Conservation (phyloP, 2,888 invertebrate genomes). For the Alcis repandata region DNA sequence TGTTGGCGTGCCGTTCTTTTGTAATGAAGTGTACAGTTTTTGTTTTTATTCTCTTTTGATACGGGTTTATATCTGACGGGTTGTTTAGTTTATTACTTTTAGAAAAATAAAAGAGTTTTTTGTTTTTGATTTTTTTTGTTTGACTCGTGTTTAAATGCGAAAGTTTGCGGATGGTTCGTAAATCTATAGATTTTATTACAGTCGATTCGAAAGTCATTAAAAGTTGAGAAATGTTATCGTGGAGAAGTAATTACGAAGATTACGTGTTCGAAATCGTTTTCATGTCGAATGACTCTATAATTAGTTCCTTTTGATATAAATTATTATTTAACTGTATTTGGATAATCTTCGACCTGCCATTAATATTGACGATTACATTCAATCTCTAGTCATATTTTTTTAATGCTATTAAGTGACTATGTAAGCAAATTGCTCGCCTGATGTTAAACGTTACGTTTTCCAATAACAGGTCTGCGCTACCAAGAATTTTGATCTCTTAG, state of each 20-base stretch:
- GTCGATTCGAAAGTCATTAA: conserved; percentile 27
- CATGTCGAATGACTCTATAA: not conserved
- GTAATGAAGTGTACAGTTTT: conserved; percentile 64
- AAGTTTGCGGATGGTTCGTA: not conserved
- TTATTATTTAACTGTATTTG: too few species aligned
- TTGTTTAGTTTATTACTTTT: conserved; percentile 14
- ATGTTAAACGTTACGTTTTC: too few species aligned
- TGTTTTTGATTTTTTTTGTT: not conserved
- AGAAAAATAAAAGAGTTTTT: not conserved
- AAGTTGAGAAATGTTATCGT: conserved; percentile 29
- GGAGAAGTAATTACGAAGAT: conserved; percentile 35
- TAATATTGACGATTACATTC: too few species aligned
- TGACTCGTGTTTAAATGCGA: conserved; percentile 7
- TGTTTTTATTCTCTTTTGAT: conserved; percentile 44
- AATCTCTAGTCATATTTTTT: too few species aligned
- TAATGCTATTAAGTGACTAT: too few species aligned
- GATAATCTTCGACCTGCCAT: too few species aligned
- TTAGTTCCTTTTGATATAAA: not conserved
- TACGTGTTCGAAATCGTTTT: conserved; percentile 35
- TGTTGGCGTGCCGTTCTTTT: conserved; percentile 55
- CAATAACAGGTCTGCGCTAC: too few species aligned
- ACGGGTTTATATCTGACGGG: conserved; percentile 38
- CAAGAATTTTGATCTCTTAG: too few species aligned
- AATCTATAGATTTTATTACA: conserved; percentile 29
- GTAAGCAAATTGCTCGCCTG: too few species aligned